Evolutionary conservation across 2,888 invertebrate species (phyloP).

Genomic region (Ptilodon capucinus): DNA sequence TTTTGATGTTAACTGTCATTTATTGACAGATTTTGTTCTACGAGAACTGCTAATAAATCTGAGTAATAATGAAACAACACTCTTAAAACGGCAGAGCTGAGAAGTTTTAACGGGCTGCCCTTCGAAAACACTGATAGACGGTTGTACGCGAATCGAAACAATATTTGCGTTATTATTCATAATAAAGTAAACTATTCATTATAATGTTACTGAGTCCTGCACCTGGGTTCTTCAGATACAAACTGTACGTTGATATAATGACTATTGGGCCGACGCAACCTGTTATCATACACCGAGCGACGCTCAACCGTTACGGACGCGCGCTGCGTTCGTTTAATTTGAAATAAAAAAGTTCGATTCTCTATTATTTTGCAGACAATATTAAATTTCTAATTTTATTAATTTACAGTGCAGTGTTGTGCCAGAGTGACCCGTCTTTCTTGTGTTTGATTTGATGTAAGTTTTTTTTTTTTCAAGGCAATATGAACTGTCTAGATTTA

Average conservation of each 20-base stretch:
- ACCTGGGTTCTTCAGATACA: constrained; percentile 27
- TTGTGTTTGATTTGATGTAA: constrained; percentile 21
- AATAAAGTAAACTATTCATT: constrained; percentile 8
- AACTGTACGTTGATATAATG: constrained; percentile 38
- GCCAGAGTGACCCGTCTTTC: constrained; percentile 19
- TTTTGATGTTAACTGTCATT: no score
- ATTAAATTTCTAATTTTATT: neutral
- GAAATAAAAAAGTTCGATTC: constrained; percentile 31
- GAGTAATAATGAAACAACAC: no score
- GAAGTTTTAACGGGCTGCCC: no score
- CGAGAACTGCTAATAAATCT: no score
- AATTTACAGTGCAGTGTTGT: constrained; percentile 17
- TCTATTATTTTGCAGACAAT: constrained; percentile 26
- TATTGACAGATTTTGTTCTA: no score
- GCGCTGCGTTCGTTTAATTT: constrained; percentile 39
- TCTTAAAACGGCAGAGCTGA: no score
- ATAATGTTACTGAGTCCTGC: constrained; percentile 31
- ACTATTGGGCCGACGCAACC: constrained; percentile 29
- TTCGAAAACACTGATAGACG: no score
- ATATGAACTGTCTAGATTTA: no score
- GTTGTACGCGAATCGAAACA: no score
- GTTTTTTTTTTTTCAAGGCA: no score
- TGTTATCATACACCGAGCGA: constrained; percentile 65
- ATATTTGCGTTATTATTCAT: constrained; percentile 23
- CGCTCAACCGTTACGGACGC: constrained; percentile 44